A percentile compares a stretch with the other conserved stretches of the same genome.
phyloP scores from a whole-genome alignment of 2,113 vertebrate species.

The Ictalurus furcatus region DNA sequence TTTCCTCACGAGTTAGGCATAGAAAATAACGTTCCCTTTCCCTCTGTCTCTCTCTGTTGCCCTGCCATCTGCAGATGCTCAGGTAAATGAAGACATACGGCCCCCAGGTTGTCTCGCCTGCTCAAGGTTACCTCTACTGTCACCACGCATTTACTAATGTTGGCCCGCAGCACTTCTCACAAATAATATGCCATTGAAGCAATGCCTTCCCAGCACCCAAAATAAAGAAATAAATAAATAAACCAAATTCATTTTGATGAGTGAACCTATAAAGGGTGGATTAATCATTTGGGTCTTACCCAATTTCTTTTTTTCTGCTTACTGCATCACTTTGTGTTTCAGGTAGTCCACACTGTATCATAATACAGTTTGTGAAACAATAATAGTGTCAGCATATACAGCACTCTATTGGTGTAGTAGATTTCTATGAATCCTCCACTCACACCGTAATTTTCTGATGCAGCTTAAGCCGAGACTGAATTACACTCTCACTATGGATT shows the following conservation, averaged over 20 bases:
- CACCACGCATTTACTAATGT: conserved; percentile 75
- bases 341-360: conserved; percentile 2
- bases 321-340: conserved; percentile 19
- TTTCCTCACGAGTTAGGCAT: conserved; percentile 70
- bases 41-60: conserved; percentile 50
- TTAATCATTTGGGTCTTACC: conserved; percentile 39
- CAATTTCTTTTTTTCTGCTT: conserved; percentile 1
- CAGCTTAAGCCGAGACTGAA: not conserved
- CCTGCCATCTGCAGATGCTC: conserved; percentile 77
- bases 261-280: conserved; percentile 57
- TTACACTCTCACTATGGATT: not conserved
- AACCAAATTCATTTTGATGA: conserved; percentile 62
- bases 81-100: conserved; percentile 83
- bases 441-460: not conserved
- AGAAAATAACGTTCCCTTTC: conserved; percentile 70
- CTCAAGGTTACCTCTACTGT: conserved; percentile 84
- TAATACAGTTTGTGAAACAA: conserved; percentile 1
- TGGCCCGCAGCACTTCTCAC: conserved; percentile 61
- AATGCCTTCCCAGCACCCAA: conserved; percentile 56
- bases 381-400: not conserved
- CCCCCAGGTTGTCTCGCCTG: conserved; percentile 69
- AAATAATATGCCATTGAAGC: conserved; percentile 69
- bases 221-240: conserved; percentile 62
- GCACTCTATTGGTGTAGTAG: not conserved
- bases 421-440: not conserved